Conservation (phyloP, 2,888 invertebrate genomes). For the Sphaerophoria rueppellii region DNA sequence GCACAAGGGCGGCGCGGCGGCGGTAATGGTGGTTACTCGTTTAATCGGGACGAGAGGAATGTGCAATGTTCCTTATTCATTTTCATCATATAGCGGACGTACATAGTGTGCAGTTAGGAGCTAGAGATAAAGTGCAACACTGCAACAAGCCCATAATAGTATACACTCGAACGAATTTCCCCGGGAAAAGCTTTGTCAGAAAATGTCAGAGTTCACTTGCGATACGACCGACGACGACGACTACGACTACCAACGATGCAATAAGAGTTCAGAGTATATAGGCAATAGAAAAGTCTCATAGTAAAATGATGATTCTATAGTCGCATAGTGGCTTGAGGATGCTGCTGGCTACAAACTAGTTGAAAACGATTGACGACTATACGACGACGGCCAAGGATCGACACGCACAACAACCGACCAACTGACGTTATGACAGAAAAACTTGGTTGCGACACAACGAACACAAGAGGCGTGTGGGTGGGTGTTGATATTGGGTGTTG, state of each 20-base stretch:
- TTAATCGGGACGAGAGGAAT: slow-evolving; percentile 24
- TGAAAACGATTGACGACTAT: slow-evolving; percentile 24
- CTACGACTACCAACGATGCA: not conserved
- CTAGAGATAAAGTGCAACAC: slow-evolving; percentile 48
- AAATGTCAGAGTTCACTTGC: slow-evolving; percentile 69
- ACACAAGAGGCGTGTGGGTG: not conserved
- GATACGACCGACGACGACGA: slow-evolving; percentile 1
- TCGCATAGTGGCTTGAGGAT: not conserved
- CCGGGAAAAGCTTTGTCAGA: slow-evolving; percentile 69
- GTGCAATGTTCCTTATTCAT: slow-evolving; percentile 46
- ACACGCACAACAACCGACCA: not conserved
- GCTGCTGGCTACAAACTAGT: slow-evolving; percentile 29
- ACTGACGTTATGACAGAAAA: too few species aligned
- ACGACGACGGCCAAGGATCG: not conserved
- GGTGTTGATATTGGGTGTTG: slow-evolving; percentile 18
- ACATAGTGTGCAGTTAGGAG: slow-evolving; percentile 34
- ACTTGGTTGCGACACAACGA: not conserved
- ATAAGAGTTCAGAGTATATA: slow-evolving; percentile 1
- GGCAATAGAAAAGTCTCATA: slow-evolving; percentile 40
- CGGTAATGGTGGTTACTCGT: slow-evolving; percentile 19
- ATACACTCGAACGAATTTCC: slow-evolving; percentile 55
- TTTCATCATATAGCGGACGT: slow-evolving; percentile 11
- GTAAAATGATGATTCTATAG: slow-evolving; percentile 44
- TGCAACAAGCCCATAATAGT: slow-evolving; percentile 21
- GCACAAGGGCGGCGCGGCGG: not conserved